Evolutionary conservation across 2,113 vertebrate species (phyloP).

Genomic region (Nothoprocta pentlandii): DNA sequence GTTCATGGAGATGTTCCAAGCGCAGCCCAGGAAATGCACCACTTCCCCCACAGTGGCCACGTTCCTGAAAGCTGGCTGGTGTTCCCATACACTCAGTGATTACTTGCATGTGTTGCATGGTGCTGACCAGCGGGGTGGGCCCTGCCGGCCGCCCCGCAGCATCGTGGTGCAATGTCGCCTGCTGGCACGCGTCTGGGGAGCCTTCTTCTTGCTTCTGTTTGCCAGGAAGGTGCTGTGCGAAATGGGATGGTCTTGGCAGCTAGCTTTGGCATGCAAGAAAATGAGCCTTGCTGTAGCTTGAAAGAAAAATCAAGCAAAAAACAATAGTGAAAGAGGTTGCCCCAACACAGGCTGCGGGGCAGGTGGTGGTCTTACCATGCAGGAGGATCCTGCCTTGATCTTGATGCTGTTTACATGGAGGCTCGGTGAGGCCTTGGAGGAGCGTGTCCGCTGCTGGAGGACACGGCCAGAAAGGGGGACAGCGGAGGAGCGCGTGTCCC

Average conservation of each 20-base stretch:
- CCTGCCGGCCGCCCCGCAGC: accelerated
- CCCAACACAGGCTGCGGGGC: neutral
- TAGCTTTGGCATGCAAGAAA: neutral
- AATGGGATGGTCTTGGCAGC: neutral
- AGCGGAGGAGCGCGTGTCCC: too few species aligned
- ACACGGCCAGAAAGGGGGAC: neutral
- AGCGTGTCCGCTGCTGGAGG: neutral
- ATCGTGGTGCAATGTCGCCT: neutral
- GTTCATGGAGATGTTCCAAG: neutral
- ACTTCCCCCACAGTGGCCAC: neutral
- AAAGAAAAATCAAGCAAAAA: neutral
- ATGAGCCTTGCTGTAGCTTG: neutral
- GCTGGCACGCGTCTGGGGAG: neutral
- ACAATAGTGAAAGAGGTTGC: neutral
- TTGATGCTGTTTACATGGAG: accelerated
- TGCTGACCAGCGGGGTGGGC: neutral
- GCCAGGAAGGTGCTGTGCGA: neutral
- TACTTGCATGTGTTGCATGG: accelerated
- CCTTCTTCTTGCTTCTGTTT: neutral
- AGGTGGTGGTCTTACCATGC: neutral
- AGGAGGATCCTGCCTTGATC: accelerated
- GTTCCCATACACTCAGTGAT: accelerated
- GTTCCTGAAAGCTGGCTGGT: neutral
- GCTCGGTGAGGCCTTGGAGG: neutral
- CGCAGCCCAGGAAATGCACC: neutral